phyloP scores from a whole-genome alignment of 2,113 vertebrate species.

The western clawed frog (Xenopus tropicalis) region DNA sequence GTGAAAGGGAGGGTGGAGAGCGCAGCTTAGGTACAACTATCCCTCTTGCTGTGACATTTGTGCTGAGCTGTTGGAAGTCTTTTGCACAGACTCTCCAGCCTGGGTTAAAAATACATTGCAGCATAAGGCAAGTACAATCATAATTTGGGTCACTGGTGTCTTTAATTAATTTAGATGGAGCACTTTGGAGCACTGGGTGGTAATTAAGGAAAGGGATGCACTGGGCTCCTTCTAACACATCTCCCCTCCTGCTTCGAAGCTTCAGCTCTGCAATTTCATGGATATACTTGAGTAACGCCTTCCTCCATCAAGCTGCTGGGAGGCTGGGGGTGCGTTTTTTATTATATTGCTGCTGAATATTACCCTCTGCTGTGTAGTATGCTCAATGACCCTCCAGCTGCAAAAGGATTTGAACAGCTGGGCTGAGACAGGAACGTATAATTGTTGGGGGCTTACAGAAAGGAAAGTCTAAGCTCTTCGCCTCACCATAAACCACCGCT shows the following conservation, averaged over 20 bases:
- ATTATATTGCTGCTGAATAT: conserved; percentile 35
- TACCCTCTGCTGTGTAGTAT: conserved; percentile 12
- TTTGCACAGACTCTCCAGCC: conserved; percentile 59
- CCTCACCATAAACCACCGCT: no score
- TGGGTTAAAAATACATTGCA: conserved; percentile 71
- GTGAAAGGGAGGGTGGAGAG: conserved; percentile 14
- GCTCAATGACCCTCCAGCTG: conserved; percentile 37
- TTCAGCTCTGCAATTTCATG: conserved; percentile 27
- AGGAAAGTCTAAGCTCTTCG: not conserved
- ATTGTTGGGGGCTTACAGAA: conserved; percentile 48
- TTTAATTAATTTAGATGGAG: conserved; percentile 78
- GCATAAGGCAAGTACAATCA: conserved; percentile 64
- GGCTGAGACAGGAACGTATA: conserved; percentile 13
- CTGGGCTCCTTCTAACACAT: conserved; percentile 35
- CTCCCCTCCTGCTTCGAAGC: conserved; percentile 32
- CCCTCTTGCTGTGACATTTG: conserved; percentile 67
- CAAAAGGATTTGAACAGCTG: conserved; percentile 32
- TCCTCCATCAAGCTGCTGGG: conserved; percentile 25
- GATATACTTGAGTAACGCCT: conserved; percentile 22
- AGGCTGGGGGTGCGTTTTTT: conserved; percentile 9
- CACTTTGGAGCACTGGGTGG: conserved; percentile 64
- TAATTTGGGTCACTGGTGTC: conserved; percentile 70
- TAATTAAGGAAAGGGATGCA: conserved; percentile 67
- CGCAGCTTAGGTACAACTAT: conserved; percentile 48
- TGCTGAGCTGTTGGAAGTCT: conserved; percentile 62